These are phyloP conservation scores for Pithys albifrons DNA, from an alignment of 2,113 vertebrate species.

Conservation along the genomic window DNA sequence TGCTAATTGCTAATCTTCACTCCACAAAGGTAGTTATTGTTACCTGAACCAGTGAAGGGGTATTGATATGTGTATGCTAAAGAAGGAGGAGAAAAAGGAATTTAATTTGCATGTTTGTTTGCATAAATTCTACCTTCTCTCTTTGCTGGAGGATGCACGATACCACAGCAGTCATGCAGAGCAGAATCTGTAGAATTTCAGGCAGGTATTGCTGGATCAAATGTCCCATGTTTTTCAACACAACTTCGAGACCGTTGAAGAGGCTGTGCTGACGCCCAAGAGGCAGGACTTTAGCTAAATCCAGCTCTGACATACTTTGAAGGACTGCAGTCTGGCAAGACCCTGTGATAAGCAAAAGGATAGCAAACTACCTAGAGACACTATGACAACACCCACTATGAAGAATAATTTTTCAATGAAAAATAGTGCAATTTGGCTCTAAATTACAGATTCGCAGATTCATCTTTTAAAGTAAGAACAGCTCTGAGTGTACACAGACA, in stretches of 20 bases:
- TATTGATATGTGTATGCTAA: neutral
- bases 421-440: neutral
- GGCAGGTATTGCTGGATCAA: slow-evolving; percentile 85
- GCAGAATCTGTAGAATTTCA: slow-evolving; percentile 90
- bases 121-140: slow-evolving; percentile 79
- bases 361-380: neutral
- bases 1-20: neutral
- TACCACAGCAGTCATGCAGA: slow-evolving; percentile 85
- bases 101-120: neutral
- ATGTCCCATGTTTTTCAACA: slow-evolving; percentile 90
- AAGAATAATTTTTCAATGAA: neutral
- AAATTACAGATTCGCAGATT: neutral
- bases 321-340: slow-evolving; percentile 84
- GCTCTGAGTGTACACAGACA: neutral
- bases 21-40: neutral
- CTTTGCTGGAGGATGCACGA: slow-evolving; percentile 82
- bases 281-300: slow-evolving; percentile 84
- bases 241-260: slow-evolving; percentile 86
- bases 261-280: slow-evolving; percentile 92
- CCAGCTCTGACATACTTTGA: slow-evolving; percentile 74
- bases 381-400: neutral
- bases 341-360: slow-evolving; percentile 68
- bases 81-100: neutral
- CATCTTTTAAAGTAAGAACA: neutral
- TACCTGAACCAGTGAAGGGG: neutral